Conservation (phyloP, 2,888 invertebrate species). For the Mesodorylaimus sp. region DNA sequence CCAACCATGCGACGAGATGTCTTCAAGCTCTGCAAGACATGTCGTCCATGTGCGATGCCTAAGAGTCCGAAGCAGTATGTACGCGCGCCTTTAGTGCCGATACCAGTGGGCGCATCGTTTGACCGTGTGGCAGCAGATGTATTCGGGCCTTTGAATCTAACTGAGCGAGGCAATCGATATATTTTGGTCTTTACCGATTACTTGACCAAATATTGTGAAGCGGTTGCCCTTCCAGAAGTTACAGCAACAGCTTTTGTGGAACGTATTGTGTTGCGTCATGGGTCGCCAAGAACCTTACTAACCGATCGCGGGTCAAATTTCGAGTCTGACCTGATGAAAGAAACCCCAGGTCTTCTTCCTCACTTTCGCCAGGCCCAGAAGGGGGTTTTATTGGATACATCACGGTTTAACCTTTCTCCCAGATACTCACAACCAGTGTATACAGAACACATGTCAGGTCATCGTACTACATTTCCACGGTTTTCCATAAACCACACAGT, state of each 20-base stretch:
- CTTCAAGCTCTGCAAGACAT: background rate
- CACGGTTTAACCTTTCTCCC: too few relatives aligned
- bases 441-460: too few relatives aligned
- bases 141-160: background rate
- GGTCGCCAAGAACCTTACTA: background rate
- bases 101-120: background rate
- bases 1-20: background rate
- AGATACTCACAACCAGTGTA: too few relatives aligned
- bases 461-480: too few relatives aligned
- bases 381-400: too few relatives aligned
- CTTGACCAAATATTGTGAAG: background rate
- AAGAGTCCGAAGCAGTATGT: background rate
- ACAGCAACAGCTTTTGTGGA: background rate
- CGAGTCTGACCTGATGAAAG: background rate
- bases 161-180: background rate
- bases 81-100: background rate
- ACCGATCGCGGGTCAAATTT: background rate
- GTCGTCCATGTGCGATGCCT: background rate
- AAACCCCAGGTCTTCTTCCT: too few relatives aligned
- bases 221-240: background rate
- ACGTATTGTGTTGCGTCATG: background rate
- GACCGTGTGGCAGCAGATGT: background rate
- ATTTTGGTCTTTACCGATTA: background rate
- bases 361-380: too few relatives aligned
- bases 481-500: too few relatives aligned